Evolutionary conservation across 2,888 invertebrate species (phyloP), one percentile per base, ranked within the genome.

Genomic region (Bhutanitis thaidina): DNA sequence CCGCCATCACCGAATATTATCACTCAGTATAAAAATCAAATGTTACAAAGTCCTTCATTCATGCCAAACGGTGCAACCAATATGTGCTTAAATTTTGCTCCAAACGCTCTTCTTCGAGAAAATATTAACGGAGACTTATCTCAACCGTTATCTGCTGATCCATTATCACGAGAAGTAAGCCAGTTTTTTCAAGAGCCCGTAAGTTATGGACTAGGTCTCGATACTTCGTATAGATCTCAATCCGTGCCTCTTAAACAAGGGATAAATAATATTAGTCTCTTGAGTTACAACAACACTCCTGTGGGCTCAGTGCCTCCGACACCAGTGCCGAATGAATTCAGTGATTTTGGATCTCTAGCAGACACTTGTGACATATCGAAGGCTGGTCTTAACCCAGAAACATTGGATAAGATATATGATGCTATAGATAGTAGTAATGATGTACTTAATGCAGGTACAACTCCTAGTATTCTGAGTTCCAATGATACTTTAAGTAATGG

Each of bases 221-320:
- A 90, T 51, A 75, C 54, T 53, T 75, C 84, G 56, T 90, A 84
- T 61, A 90, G 96, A 46, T 96, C 96, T 7, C 96, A 95, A 65
- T 96, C 96, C 10, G 96, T 95, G 43, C 96, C 96, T 0, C 77
- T 94, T 14, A 92, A 93, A 65, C 91, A 91, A 55, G 92, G 91
- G 71, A 71, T 90, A 13, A 83, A 83, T 41, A 80, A 78, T 54
- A 69, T 82, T 56, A 74, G 77, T 1, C 59, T 86, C 27, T 64
- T 85, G 39, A 87, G 83, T 61, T 89, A 88, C 59, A 86, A 82
- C 60, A 87, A 83, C 55, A 90, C 93, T 5, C 91, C 92, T 0
- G 92, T 91, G 38, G 93, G 92, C 47, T 93, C 93, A 7, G 90
- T 93, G 35, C 92, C 92, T 0, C 92, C 92, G 43, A 93, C 94